phyloP scores from a whole-genome alignment of 2,888 invertebrate genomes.

The Dynastes grantii region DNA sequence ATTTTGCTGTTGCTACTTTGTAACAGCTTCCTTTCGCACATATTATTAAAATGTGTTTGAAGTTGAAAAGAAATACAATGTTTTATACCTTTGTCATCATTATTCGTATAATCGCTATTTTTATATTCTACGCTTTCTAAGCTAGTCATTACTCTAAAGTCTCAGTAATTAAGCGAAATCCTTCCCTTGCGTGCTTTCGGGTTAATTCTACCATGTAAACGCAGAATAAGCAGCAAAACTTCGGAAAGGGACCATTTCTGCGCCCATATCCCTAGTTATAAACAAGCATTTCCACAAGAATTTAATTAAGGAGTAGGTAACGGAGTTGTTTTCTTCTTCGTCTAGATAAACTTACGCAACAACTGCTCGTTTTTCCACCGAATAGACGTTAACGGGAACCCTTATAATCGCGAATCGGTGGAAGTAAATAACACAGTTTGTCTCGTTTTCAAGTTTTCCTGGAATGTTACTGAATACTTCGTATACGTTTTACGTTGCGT shows the following conservation, averaged over 20 bases:
- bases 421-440: conserved; percentile 35
- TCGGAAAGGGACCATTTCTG: neutral
- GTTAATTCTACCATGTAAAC: neutral
- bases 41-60: too few species aligned
- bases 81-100: too few species aligned
- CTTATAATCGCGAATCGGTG: conserved; percentile 35
- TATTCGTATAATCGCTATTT: too few species aligned
- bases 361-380: conserved; percentile 40
- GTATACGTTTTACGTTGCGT: neutral
- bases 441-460: conserved; percentile 19
- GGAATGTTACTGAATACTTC: conserved; percentile 8
- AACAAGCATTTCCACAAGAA: conserved; percentile 48
- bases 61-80: too few species aligned
- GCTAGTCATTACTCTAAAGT: too few species aligned
- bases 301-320: conserved; percentile 52
- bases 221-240: conserved; percentile 6
- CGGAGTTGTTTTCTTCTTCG: conserved; percentile 44
- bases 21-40: too few species aligned
- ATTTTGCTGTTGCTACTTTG: too few species aligned
- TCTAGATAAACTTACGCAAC: conserved; percentile 38
- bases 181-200: conserved; percentile 1
- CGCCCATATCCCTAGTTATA: conserved; percentile 24
- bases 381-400: conserved; percentile 27
- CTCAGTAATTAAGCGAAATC: neutral
- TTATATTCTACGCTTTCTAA: too few species aligned